These are phyloP conservation scores for Epinephelus lanceolatus DNA, from an alignment of 2,113 vertebrate genomes.

Conservation along the genomic window DNA sequence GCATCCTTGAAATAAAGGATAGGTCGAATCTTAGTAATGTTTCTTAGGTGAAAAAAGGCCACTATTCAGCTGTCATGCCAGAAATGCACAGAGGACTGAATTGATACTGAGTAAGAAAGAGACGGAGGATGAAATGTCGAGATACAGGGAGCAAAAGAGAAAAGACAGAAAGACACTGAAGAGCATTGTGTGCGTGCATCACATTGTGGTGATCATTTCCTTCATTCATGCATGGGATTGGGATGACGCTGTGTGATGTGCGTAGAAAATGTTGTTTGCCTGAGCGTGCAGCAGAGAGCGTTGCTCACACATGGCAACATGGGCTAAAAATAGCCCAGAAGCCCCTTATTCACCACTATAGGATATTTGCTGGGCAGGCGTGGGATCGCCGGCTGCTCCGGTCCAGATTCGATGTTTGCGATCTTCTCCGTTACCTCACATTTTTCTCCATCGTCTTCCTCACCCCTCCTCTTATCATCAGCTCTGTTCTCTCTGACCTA, in stretches of 20 bases:
- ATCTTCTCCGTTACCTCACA: background rate
- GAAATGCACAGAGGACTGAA: background rate
- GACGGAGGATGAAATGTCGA: background rate
- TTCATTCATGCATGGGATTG: conserved; percentile 50
- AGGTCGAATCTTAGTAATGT: no score
- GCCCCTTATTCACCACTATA: conserved; percentile 35
- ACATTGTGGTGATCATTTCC: conserved; percentile 12
- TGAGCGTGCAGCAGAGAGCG: conserved; percentile 26
- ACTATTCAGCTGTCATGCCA: background rate
- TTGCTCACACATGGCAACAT: conserved; percentile 77
- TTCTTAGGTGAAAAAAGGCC: no score
- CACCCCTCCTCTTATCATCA: background rate
- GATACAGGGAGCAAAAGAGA: background rate
- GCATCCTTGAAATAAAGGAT: no score
- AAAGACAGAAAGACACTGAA: background rate
- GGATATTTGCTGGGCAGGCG: conserved; percentile 34
- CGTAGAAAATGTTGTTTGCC: conserved; percentile 39
- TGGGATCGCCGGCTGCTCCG: conserved; percentile 18
- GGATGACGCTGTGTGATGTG: conserved; percentile 24
- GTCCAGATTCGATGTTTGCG: background rate
- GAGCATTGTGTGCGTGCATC: background rate
- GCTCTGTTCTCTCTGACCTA: background rate
- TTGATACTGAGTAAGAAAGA: background rate
- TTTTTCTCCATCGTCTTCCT: background rate
- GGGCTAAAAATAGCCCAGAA: conserved; percentile 72